Percentiles rank a stretch among this genome's conserved stretches.
These are phyloP conservation scores for Troilus luridus DNA, from an alignment of 2,888 invertebrate species.

Conservation along the genomic window DNA sequence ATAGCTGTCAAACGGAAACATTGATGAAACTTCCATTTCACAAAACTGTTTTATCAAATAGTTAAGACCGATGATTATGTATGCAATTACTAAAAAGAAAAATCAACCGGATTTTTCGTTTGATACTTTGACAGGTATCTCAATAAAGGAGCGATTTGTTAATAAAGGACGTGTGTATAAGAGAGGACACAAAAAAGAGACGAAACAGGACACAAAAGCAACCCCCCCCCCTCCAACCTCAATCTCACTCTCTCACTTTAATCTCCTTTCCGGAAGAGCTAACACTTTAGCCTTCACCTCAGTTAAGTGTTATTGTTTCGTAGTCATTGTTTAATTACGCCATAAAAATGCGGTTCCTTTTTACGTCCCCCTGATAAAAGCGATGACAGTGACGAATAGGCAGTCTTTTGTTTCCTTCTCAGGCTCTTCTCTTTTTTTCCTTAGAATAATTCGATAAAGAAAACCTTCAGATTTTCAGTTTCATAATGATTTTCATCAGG, in stretches of 20 bases:
- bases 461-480: not conserved
- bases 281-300: not conserved
- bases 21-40: no score
- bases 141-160: not conserved
- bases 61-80: no score
- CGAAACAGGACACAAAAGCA: not conserved
- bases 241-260: not conserved
- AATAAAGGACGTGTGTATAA: not conserved
- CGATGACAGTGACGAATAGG: not conserved
- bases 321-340: conserved; percentile 17
- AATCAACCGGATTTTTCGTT: no score
- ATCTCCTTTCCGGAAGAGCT: not conserved
- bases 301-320: not conserved
- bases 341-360: not conserved
- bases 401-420: not conserved
- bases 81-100: no score
- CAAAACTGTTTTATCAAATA: no score
- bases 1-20: no score
- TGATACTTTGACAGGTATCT: no score
- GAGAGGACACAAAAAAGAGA: not conserved
- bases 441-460: not conserved
- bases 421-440: not conserved
- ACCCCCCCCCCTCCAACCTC: no score
- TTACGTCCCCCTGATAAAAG: not conserved
- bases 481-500: not conserved